phyloP scores from a whole-genome alignment of 2,113 vertebrate species.

The Callocephalon fimbriatum region DNA sequence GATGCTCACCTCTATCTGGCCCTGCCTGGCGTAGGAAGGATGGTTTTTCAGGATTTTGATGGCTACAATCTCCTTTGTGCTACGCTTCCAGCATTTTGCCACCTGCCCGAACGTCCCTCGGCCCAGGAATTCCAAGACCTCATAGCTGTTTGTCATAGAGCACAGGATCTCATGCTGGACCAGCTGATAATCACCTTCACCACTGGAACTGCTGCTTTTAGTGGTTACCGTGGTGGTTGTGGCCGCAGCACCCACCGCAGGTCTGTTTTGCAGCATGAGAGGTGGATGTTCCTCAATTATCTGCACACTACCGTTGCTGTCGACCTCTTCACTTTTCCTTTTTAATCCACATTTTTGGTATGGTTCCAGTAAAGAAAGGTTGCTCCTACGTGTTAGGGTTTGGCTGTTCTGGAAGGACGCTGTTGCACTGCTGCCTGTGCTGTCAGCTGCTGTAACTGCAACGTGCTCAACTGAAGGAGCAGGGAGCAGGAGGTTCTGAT shows the following conservation, averaged over 20 bases:
- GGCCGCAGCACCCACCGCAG: constrained; percentile 87
- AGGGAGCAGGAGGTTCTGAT: constrained; percentile 83
- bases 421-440: constrained; percentile 88
- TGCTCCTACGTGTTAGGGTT: constrained; percentile 81
- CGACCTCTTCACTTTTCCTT: constrained; percentile 97
- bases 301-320: constrained; percentile 98
- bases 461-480: constrained; percentile 85
- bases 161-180: constrained; percentile 98
- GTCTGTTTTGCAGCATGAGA: constrained; percentile 93
- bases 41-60: constrained; percentile 99
- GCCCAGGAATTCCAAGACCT: constrained; percentile 96
- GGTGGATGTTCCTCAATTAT: constrained; percentile 98
- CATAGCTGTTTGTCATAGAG: constrained; percentile 97
- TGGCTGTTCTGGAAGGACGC: constrained; percentile 86
- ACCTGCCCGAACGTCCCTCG: constrained; percentile 97
- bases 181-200: constrained; percentile 97
- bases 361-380: constrained; percentile 86
- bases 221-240: constrained; percentile 93
- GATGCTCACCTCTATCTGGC: constrained; percentile 98
- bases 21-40: constrained; percentile 95
- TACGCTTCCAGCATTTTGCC: constrained; percentile 97
- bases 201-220: constrained; percentile 94
- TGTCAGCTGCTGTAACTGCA: constrained; percentile 94
- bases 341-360: constrained; percentile 95
- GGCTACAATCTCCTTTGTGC: constrained; percentile 97